A percentile compares a stretch with the other conserved stretches of the same genome.
Evolutionary conservation across 2,888 invertebrate species (phyloP).

Genomic region (Yponomeuta plumbellus): DNA sequence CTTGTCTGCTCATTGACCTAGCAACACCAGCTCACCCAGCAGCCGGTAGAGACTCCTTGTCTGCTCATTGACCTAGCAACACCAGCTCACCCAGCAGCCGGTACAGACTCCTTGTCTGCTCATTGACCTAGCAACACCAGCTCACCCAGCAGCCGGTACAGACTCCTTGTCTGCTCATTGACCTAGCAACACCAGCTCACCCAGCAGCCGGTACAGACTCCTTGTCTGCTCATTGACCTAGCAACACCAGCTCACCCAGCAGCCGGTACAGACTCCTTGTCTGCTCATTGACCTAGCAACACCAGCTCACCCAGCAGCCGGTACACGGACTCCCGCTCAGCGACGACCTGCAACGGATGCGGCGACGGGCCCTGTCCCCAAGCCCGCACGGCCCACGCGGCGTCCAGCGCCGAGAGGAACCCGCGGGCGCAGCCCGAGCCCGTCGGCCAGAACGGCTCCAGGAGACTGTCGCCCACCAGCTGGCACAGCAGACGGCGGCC

Average conservation of each 20-base stretch:
- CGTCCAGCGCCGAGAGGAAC: conserved; percentile 96
- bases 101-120: conserved; percentile 97
- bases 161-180: conserved; percentile 82
- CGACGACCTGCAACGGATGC: conserved; percentile 90
- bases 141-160: conserved; percentile 84
- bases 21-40: too few species aligned
- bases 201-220: too few species aligned
- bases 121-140: not conserved
- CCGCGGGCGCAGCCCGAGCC: conserved; percentile 99
- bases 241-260: too few species aligned
- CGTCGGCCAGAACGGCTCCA: conserved; percentile 99
- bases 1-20: too few species aligned
- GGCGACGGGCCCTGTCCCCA: conserved; percentile 81
- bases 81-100: conserved; percentile 75
- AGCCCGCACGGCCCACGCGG: conserved; percentile 94
- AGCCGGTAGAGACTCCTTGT: too few species aligned
- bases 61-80: too few species aligned
- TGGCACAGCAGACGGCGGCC: conserved; percentile 90
- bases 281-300: too few species aligned
- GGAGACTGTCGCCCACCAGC: conserved; percentile 95
- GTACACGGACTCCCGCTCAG: conserved; percentile 96
- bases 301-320: conserved; percentile 75
- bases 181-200: too few species aligned
- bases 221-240: too few species aligned
- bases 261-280: too few species aligned